A percentile compares a stretch with the other conserved stretches of the same genome.
Evolutionary conservation across 1,140 invertebrate genomes (phyloP).

Genomic region (Drosophila lacertosa): DNA sequence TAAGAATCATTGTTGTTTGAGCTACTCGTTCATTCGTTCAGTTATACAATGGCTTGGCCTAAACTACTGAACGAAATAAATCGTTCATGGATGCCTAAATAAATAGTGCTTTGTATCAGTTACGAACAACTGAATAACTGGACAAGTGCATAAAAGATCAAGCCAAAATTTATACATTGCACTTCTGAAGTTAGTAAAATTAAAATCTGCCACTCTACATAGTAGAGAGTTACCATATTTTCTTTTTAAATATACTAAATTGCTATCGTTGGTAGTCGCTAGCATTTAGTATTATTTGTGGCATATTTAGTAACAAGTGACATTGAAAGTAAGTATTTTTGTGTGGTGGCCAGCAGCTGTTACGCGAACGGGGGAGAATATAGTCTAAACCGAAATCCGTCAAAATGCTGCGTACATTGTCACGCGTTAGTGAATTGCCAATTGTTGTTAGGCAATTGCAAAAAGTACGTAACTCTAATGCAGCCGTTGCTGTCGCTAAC

Average conservation of each 20-base stretch:
- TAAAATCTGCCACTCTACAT: too few species aligned
- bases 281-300: not conserved
- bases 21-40: too few species aligned
- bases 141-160: too few species aligned
- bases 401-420: slow-evolving; percentile 78
- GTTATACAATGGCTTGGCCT: too few species aligned
- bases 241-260: not conserved
- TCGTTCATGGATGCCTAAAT: too few species aligned
- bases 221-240: not conserved
- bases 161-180: too few species aligned
- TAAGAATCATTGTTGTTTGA: too few species aligned
- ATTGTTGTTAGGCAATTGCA: slow-evolving; percentile 81
- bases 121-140: too few species aligned
- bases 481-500: slow-evolving; percentile 50
- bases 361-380: slow-evolving; percentile 49
- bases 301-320: slow-evolving; percentile 19
- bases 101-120: too few species aligned
- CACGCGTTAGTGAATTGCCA: slow-evolving; percentile 78
- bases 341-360: slow-evolving; percentile 42
- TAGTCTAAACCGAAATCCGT: slow-evolving; percentile 40
- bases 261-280: not conserved
- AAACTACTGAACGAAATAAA: too few species aligned
- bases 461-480: slow-evolving; percentile 81
- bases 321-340: slow-evolving; percentile 7
- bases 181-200: too few species aligned